Evolutionary conservation across 2,113 vertebrate genomes (phyloP).

Genomic region (Arothron firmamentum): DNA sequence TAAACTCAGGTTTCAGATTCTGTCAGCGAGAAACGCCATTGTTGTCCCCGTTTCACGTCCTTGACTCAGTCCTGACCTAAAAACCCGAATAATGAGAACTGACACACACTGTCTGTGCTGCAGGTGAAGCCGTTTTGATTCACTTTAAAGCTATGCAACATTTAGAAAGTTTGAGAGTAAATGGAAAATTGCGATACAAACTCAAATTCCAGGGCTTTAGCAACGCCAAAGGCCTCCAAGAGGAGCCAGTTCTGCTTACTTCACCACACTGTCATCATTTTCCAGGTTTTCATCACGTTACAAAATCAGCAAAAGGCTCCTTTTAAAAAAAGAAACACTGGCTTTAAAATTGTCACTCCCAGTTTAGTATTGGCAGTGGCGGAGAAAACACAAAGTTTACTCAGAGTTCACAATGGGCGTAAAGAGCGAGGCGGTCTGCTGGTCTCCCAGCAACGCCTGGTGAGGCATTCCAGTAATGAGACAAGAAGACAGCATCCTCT

Average conservation of each 20-base stretch:
- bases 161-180: too few species aligned
- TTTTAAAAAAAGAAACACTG: background rate
- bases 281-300: too few species aligned
- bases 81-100: too few species aligned
- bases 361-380: background rate
- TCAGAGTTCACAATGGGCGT: constrained; percentile 32
- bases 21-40: constrained; percentile 5
- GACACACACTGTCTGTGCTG: background rate
- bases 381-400: background rate
- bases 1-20: background rate
- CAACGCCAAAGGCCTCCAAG: too few species aligned
- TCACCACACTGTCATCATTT: too few species aligned
- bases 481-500: constrained; percentile 44
- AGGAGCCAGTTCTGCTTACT: too few species aligned
- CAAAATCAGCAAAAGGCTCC: background rate
- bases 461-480: constrained; percentile 33
- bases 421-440: constrained; percentile 19
- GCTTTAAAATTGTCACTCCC: background rate
- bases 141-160: too few species aligned
- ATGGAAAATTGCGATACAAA: too few species aligned
- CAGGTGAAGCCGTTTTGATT: too few species aligned
- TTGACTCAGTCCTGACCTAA: background rate
- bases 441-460: constrained; percentile 53
- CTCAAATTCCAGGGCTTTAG: too few species aligned
- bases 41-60: constrained; percentile 31